These are phyloP conservation scores for Gallirallus australis DNA, from an alignment of 2,797 vertebrate species.

Conservation along the genomic window DNA sequence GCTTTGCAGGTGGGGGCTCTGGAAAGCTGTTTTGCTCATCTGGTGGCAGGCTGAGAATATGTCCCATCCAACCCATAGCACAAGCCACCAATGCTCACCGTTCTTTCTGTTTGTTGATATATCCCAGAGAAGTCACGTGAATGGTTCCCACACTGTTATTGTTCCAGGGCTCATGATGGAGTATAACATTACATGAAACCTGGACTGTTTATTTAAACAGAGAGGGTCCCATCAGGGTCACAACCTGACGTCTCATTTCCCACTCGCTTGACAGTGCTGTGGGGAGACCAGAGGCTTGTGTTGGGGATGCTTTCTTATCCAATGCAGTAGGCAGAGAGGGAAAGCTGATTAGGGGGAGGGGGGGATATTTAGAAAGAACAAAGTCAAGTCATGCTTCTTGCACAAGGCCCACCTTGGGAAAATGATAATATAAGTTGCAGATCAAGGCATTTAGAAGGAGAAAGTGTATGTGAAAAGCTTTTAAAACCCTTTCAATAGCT, in stretches of 20 bases:
- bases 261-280: not conserved
- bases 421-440: not conserved
- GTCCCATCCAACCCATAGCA: slow-evolving; percentile 1
- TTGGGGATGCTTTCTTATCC: slow-evolving; percentile 20
- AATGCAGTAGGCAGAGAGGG: not conserved
- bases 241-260: slow-evolving; percentile 29
- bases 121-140: slow-evolving; percentile 13
- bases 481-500: not conserved
- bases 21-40: not conserved
- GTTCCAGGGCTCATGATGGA: slow-evolving; percentile 35
- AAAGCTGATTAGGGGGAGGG: not conserved
- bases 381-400: slow-evolving; percentile 41
- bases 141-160: not conserved
- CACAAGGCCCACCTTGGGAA: not conserved
- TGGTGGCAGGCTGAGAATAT: not conserved
- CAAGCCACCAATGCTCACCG: not conserved
- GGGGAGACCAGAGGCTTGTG: not conserved
- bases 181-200: slow-evolving; percentile 36
- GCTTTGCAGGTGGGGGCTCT: not conserved
- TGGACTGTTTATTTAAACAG: slow-evolving; percentile 65
- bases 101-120: slow-evolving; percentile 1
- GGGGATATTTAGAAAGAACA: slow-evolving; percentile 33
- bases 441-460: not conserved
- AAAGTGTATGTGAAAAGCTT: not conserved
- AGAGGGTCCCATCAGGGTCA: slow-evolving; percentile 59